Conservation (phyloP, 2,888 invertebrate genomes). For the Conops quadrifasciatus region DNA sequence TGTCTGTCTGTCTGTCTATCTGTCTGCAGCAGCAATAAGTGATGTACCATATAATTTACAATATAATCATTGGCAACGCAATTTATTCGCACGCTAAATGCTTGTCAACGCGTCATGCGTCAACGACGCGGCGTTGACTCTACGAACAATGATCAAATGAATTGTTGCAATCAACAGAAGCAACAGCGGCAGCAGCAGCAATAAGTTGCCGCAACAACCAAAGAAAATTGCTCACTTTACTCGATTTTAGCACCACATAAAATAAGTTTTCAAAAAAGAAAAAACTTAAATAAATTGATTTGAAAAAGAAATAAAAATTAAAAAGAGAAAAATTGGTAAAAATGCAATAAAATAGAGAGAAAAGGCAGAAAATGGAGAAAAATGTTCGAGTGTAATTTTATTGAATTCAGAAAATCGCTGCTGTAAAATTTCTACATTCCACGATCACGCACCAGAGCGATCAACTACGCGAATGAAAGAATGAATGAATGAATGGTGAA, state of each 20-base stretch:
- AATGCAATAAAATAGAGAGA: too few relatives aligned
- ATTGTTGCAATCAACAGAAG: not conserved
- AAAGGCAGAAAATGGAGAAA: too few relatives aligned
- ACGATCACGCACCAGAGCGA: not conserved
- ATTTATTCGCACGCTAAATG: conserved; percentile 27
- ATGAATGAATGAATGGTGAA: not conserved
- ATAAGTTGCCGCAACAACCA: conserved; percentile 1
- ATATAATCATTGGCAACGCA: conserved; percentile 24
- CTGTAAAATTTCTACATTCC: conserved; percentile 28
- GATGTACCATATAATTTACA: not conserved
- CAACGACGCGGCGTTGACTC: too few relatives aligned
- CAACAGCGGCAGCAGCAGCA: not conserved
- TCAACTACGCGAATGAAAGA: not conserved
- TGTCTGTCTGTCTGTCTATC: not conserved
- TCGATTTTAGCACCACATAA: too few relatives aligned
- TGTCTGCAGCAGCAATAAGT: conserved; percentile 15
- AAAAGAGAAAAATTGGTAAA: conserved; percentile 5
- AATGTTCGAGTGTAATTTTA: conserved; percentile 19
- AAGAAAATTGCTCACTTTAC: not conserved
- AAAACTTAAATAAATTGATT: not conserved
- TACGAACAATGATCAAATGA: not conserved
- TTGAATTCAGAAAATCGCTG: conserved; percentile 34
- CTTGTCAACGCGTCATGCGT: conserved; percentile 20
- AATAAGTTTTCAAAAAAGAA: too few relatives aligned
- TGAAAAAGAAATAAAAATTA: not conserved